phyloP scores from a whole-genome alignment of 2,888 invertebrate species.

The Trachelus troglodyta region DNA sequence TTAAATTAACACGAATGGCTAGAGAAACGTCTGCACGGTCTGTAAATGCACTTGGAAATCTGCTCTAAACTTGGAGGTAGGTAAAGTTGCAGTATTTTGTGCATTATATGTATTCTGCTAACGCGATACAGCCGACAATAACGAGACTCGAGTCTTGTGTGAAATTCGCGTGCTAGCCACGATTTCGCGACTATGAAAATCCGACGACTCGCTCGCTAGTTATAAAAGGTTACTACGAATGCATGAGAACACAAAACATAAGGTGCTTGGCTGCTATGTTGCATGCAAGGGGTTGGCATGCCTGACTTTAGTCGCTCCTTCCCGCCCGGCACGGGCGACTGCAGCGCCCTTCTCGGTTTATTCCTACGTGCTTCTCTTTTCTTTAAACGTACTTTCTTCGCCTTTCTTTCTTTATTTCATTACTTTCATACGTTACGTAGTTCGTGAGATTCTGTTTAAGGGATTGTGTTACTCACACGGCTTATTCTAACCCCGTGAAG shows the following conservation, averaged over 20 bases:
- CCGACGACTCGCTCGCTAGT: not conserved
- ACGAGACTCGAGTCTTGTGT: not conserved
- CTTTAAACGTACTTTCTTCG: not conserved
- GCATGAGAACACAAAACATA: slow-evolving; percentile 33
- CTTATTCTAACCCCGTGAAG: not conserved
- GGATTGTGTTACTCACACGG: not conserved
- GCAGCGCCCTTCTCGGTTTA: not conserved
- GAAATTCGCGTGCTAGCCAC: not conserved
- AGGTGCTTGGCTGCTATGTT: slow-evolving; percentile 50
- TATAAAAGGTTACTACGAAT: not conserved
- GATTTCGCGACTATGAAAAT: not conserved
- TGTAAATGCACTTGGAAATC: not conserved
- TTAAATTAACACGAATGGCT: not conserved
- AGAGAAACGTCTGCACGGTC: not conserved
- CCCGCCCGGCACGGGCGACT: not conserved
- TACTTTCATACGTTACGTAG: not conserved
- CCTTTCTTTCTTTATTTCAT: not conserved
- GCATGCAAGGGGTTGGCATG: slow-evolving; percentile 50
- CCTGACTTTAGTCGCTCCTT: slow-evolving; percentile 19
- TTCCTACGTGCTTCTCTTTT: not conserved
- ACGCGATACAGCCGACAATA: not conserved
- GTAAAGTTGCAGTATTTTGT: not conserved
- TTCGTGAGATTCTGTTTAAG: not conserved
- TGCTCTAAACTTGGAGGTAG: not conserved
- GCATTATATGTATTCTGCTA: not conserved